Evolutionary conservation across 30 jellyfish, hydroid and myxozoan species (phyloP).

Genomic region (Nemopilema nomurai): DNA sequence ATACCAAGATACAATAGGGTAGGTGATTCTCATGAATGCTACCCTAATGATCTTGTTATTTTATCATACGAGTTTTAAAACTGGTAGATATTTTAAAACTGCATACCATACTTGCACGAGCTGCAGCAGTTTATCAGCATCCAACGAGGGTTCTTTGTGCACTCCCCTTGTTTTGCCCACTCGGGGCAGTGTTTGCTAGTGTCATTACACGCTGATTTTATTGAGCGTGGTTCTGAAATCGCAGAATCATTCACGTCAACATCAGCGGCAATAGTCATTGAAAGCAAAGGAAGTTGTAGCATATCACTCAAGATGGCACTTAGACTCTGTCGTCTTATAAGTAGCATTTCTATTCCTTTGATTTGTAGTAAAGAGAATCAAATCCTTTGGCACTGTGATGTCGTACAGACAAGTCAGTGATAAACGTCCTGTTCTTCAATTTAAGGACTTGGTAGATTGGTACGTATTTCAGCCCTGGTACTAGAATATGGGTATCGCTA

Average conservation of each 20-base stretch:
- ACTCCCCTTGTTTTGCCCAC: background rate
- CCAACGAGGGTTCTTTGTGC: background rate
- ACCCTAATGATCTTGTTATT: background rate
- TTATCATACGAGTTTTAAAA: background rate
- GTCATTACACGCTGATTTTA: background rate
- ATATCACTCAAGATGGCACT: background rate
- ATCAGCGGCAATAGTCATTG: background rate
- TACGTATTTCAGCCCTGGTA: too few species aligned
- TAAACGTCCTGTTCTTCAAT: too few species aligned
- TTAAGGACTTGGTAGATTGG: too few species aligned
- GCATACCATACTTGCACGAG: background rate
- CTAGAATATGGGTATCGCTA: too few species aligned
- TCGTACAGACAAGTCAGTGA: too few species aligned
- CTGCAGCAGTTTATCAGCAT: background rate
- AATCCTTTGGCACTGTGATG: too few species aligned
- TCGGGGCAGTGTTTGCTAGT: background rate
- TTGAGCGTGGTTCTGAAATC: background rate
- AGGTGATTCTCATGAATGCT: too few species aligned
- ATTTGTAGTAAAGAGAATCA: too few species aligned
- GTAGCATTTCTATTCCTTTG: too few species aligned
- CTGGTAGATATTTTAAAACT: background rate
- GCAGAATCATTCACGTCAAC: background rate
- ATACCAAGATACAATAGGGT: too few species aligned
- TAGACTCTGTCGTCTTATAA: too few species aligned
- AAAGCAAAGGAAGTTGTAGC: background rate